These are phyloP conservation scores for Silurus lanzhouensis DNA, from an alignment of 2,797 vertebrate genomes.

Conservation along the genomic window DNA sequence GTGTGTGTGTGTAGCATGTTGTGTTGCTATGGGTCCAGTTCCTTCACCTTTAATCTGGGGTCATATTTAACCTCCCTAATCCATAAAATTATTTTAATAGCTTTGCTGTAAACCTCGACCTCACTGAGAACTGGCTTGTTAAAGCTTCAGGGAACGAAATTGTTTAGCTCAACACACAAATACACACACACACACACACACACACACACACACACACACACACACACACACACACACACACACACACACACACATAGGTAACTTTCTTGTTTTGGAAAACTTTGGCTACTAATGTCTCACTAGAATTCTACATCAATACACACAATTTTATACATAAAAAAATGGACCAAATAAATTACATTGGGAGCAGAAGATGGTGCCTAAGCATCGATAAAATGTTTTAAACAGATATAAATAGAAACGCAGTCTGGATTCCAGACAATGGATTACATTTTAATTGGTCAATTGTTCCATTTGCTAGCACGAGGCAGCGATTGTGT, in stretches of 20 bases:
- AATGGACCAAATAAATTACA: background rate
- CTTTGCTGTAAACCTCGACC: conserved; percentile 64
- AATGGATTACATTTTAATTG: conserved; percentile 43
- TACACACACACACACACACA: conserved; percentile 1
- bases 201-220: background rate
- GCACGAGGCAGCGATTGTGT: background rate
- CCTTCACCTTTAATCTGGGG: conserved; percentile 74
- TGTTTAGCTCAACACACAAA: conserved; percentile 10
- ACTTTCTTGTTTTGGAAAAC: background rate
- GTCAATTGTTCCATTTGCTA: conserved; percentile 12
- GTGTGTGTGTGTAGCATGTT: conserved; percentile 61
- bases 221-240: background rate
- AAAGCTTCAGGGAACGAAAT: background rate
- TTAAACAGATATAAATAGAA: conserved; percentile 17
- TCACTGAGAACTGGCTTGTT: conserved; percentile 28
- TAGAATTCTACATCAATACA: background rate
- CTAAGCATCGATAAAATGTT: background rate
- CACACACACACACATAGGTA: background rate
- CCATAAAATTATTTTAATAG: conserved; percentile 72
- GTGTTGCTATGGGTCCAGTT: conserved; percentile 59
- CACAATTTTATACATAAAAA: background rate
- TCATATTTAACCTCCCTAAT: conserved; percentile 69
- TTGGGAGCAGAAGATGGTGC: background rate
- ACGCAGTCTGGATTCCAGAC: background rate
- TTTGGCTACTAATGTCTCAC: background rate